Percentiles rank a stretch among this genome's conserved stretches.
These are phyloP conservation scores for Acromyrmex charruanus DNA, from an alignment of 1,140 invertebrate species.

Conservation along the genomic window DNA sequence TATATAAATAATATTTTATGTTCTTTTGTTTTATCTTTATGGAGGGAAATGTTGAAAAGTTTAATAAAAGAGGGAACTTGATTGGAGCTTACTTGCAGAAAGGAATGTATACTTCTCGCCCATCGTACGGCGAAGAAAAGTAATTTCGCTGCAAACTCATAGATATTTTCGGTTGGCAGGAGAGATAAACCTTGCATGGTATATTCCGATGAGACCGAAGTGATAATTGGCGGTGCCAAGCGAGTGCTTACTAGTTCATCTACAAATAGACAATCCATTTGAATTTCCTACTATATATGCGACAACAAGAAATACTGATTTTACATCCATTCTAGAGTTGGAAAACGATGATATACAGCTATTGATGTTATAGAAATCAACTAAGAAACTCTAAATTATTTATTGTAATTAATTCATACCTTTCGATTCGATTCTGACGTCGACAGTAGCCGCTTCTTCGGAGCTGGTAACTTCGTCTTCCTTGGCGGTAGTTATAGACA, in stretches of 20 bases:
- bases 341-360: too few relatives aligned
- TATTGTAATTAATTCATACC: constrained; percentile 32
- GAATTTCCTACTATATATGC: neutral
- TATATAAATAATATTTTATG: too few relatives aligned
- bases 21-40: neutral
- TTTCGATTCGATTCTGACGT: constrained; percentile 66
- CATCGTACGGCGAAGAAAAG: constrained; percentile 92
- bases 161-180: constrained; percentile 88
- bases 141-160: constrained; percentile 92
- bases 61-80: constrained; percentile 15
- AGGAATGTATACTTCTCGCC: constrained; percentile 92
- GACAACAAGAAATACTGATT: neutral
- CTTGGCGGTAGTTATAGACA: constrained; percentile 85
- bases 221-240: constrained; percentile 76
- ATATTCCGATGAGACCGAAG: constrained; percentile 77
- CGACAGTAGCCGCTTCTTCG: constrained; percentile 87
- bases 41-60: neutral
- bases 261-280: constrained; percentile 14
- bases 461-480: constrained; percentile 93
- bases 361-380: too few relatives aligned
- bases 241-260: constrained; percentile 75
- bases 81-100: constrained; percentile 88
- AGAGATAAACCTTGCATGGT: constrained; percentile 80
- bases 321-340: neutral
- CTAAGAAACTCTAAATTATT: neutral